Percentiles rank a stretch among this genome's conserved stretches.
Evolutionary conservation across 1,140 invertebrate genomes (phyloP).

Genomic region (Chironomus tepperi): DNA sequence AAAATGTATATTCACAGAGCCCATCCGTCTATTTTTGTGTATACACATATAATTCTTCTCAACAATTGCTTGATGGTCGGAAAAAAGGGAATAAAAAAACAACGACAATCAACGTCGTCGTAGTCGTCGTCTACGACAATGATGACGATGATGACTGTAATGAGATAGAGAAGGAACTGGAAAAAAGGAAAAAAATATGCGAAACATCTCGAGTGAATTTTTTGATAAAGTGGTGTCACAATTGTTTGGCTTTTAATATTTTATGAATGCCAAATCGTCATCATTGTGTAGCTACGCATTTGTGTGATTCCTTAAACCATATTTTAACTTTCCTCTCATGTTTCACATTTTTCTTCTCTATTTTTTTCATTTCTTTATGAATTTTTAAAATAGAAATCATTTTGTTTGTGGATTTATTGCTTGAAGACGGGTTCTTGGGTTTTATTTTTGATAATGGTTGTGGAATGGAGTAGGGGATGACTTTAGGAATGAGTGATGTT

Average conservation of each 20-base stretch:
- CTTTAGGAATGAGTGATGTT: no score
- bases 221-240: slow-evolving; percentile 12
- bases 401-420: no score
- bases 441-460: no score
- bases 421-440: no score
- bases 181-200: background rate
- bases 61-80: background rate
- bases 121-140: background rate
- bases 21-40: background rate
- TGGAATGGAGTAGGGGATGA: no score
- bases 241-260: slow-evolving; percentile 14
- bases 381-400: no score
- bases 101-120: background rate
- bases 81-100: background rate
- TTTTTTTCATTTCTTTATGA: no score
- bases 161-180: background rate
- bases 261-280: slow-evolving; percentile 8
- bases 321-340: no score
- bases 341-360: no score
- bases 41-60: background rate
- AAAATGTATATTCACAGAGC: slow-evolving; percentile 3
- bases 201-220: background rate
- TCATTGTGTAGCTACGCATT: background rate
- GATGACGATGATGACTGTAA: background rate
- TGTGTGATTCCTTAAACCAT: no score